Percentiles rank a stretch among this genome's conserved stretches.
phyloP scores from a whole-genome alignment of 2,113 vertebrate genomes.

The Phalacrocorax pelagicus region DNA sequence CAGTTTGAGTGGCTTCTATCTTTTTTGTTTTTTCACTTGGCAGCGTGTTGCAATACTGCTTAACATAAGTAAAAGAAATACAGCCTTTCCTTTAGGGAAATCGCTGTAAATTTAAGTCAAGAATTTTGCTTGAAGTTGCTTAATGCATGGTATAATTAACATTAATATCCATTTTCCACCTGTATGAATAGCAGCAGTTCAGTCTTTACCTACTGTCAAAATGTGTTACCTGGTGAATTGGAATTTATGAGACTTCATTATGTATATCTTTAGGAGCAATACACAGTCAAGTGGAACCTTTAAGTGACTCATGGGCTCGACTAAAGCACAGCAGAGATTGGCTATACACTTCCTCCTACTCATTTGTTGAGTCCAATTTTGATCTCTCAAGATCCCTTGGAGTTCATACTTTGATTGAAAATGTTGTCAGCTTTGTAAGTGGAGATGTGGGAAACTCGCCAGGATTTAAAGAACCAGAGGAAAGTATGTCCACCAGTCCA shows the following conservation, averaged over 20 bases:
- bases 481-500: conserved; percentile 93
- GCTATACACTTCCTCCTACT: conserved; percentile 79
- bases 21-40: conserved; percentile 67
- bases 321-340: conserved; percentile 86
- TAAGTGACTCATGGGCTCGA: conserved; percentile 89
- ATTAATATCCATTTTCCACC: conserved; percentile 66
- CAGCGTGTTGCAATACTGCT: conserved; percentile 62
- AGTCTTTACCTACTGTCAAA: neutral
- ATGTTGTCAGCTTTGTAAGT: conserved; percentile 92
- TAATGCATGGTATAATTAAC: conserved; percentile 72
- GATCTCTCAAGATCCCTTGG: conserved; percentile 87
- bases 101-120: conserved; percentile 53
- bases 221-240: neutral
- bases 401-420: conserved; percentile 90
- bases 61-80: conserved; percentile 22
- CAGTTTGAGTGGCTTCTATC: conserved; percentile 68
- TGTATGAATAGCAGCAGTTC: conserved; percentile 40
- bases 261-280: conserved; percentile 67
- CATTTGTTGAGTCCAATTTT: conserved; percentile 85
- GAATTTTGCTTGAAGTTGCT: conserved; percentile 66
- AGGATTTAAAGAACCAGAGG: conserved; percentile 94
- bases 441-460: conserved; percentile 89
- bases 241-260: conserved; percentile 22
- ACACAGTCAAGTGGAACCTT: conserved; percentile 77
- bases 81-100: conserved; percentile 60